phyloP scores from a whole-genome alignment of 2,797 vertebrate genomes.

The Lacerta agilis region DNA sequence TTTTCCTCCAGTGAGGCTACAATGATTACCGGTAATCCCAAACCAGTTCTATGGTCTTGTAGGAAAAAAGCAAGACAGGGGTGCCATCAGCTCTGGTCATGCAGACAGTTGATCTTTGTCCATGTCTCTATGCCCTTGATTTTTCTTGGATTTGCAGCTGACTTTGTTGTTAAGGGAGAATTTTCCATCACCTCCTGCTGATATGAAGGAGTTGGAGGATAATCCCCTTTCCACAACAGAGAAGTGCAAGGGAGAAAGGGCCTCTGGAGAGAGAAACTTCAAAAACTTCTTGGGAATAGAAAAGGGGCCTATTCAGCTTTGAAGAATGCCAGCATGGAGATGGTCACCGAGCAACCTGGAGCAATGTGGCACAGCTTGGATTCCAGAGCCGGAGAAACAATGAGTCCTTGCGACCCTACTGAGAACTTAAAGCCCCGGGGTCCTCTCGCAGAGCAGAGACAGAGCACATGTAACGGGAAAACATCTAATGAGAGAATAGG shows the following conservation, averaged over 20 bases:
- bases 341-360: constrained; percentile 72
- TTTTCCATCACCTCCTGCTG: constrained; percentile 1
- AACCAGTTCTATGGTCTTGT: not conserved
- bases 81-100: not conserved
- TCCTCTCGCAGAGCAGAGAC: not conserved
- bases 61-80: not conserved
- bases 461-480: not conserved
- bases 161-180: not conserved
- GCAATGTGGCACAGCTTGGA: constrained; percentile 28
- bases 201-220: not conserved
- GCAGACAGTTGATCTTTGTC: not conserved
- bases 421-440: not conserved
- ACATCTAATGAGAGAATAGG: not conserved
- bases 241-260: constrained; percentile 49
- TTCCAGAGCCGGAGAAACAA: constrained; percentile 35
- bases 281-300: constrained; percentile 56
- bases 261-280: constrained; percentile 59
- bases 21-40: not conserved
- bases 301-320: constrained; percentile 70
- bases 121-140: not conserved
- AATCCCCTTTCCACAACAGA: constrained; percentile 34
- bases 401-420: constrained; percentile 31
- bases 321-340: constrained; percentile 60
- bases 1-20: not conserved
- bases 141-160: not conserved